These are phyloP conservation scores for Lamellibrachia columna DNA, from an alignment of 2,888 invertebrate genomes.

Conservation along the genomic window DNA sequence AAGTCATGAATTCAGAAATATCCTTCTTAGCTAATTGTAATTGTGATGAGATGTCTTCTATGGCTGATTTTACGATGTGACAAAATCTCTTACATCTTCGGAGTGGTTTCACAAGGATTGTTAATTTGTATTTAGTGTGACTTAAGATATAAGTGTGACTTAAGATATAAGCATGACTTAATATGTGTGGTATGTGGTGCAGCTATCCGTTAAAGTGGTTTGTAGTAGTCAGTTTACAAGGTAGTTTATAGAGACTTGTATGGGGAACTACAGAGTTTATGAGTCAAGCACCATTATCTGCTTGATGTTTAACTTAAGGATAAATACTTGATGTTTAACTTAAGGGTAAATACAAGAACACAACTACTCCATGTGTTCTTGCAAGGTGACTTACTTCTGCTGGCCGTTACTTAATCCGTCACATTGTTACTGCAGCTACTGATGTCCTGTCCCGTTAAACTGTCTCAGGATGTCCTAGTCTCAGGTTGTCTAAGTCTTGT, in stretches of 20 bases:
- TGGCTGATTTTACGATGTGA: not conserved
- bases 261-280: too few species aligned
- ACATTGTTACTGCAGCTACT: not conserved
- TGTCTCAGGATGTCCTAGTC: not conserved
- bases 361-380: not conserved
- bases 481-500: not conserved
- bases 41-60: not conserved
- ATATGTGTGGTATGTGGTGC: not conserved
- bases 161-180: not conserved
- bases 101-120: not conserved
- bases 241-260: not conserved
- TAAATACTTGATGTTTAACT: not conserved
- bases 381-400: not conserved
- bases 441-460: not conserved
- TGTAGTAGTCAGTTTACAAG: not conserved
- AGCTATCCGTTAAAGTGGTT: not conserved
- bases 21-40: not conserved
- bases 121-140: not conserved
- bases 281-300: too few species aligned
- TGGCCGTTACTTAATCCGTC: not conserved
- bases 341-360: not conserved
- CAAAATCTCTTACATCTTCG: not conserved
- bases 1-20: not conserved
- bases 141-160: not conserved
- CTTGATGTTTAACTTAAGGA: not conserved